Percentiles rank a stretch among this genome's conserved stretches.
These are phyloP conservation scores for Trichopria drosophilae DNA, from an alignment of 2,888 invertebrate species.

Conservation along the genomic window DNA sequence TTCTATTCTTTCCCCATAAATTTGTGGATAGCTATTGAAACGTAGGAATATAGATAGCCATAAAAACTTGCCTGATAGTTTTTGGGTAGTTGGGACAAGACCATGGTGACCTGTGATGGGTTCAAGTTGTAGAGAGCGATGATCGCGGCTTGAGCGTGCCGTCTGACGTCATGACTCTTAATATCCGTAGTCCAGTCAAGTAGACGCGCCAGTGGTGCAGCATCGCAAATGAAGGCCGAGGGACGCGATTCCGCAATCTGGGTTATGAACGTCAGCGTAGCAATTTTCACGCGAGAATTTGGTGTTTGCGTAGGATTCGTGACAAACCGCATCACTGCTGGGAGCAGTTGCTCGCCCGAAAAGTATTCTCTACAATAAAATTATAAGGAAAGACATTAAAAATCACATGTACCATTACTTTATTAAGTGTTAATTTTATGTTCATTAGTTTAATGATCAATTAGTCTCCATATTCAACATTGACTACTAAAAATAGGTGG, in stretches of 20 bases:
- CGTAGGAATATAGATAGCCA: too few relatives aligned
- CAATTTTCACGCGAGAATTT: conserved; percentile 77
- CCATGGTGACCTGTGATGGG: conserved; percentile 83
- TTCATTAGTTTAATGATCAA: too few relatives aligned
- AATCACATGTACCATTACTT: too few relatives aligned
- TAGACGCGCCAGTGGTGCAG: conserved; percentile 50
- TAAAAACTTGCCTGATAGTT: conserved; percentile 62
- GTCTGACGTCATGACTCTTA: conserved; percentile 72
- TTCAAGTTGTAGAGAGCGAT: conserved; percentile 89
- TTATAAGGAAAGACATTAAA: too few relatives aligned
- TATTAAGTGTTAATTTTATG: too few relatives aligned
- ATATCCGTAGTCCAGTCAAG: conserved; percentile 66
- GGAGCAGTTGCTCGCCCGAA: conserved; percentile 65
- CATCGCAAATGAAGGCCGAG: conserved; percentile 48
- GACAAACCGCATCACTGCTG: conserved; percentile 71
- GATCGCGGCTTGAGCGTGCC: conserved; percentile 68
- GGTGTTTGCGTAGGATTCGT: conserved; percentile 93
- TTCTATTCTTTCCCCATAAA: too few relatives aligned
- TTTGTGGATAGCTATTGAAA: too few relatives aligned
- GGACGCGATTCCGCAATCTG: conserved; percentile 68
- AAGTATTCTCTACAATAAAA: conserved; percentile 61
- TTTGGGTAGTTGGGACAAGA: conserved; percentile 73
- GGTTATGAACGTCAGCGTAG: conserved; percentile 71
- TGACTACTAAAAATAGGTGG: too few relatives aligned
- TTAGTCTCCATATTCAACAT: too few relatives aligned